These are phyloP conservation scores for Siniperca chuatsi DNA, from an alignment of 2,113 vertebrate species.

Conservation along the genomic window DNA sequence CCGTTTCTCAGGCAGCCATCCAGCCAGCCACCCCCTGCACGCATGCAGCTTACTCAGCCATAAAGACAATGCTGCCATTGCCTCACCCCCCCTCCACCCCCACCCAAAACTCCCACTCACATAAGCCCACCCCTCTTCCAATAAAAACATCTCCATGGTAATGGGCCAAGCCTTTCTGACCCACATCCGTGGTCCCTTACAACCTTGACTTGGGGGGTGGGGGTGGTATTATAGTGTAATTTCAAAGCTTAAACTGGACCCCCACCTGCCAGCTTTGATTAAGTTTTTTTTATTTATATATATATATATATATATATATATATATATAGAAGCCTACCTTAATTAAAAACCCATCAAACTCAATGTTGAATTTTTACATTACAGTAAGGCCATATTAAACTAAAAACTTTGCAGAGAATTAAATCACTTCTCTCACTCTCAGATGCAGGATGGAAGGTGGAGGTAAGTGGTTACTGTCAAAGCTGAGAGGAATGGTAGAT, in stretches of 20 bases:
- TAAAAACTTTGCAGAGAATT: slow-evolving; percentile 47
- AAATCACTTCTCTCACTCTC: slow-evolving; percentile 27
- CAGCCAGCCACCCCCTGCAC: slow-evolving; percentile 55
- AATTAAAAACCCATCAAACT: slow-evolving; percentile 62
- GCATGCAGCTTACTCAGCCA: slow-evolving; percentile 76
- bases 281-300: neutral
- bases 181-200: slow-evolving; percentile 61
- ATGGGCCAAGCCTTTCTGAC: slow-evolving; percentile 81
- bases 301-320: slow-evolving; percentile 12
- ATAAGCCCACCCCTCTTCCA: slow-evolving; percentile 64
- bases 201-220: slow-evolving; percentile 43
- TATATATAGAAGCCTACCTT: slow-evolving; percentile 33
- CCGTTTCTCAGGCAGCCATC: slow-evolving; percentile 60
- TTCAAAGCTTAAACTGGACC: slow-evolving; percentile 55
- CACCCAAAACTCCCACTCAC: slow-evolving; percentile 37
- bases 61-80: slow-evolving; percentile 74
- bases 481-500: slow-evolving; percentile 8
- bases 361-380: slow-evolving; percentile 35
- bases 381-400: slow-evolving; percentile 26
- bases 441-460: slow-evolving; percentile 15
- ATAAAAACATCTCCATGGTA: slow-evolving; percentile 83
- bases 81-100: slow-evolving; percentile 15
- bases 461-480: slow-evolving; percentile 51
- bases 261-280: slow-evolving; percentile 43
- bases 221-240: slow-evolving; percentile 56